phyloP scores from a whole-genome alignment of 2,113 vertebrate species.

The cattle (Bos taurus) region ARS-UCD2.0 NC_037354.1:7408001-7408500 shows the following conservation, averaged over 20 bases:
- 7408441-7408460: background rate
- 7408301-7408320: background rate
- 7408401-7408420: background rate
- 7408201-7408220: background rate
- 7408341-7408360: background rate
- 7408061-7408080: background rate
- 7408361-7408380: background rate
- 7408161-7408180: background rate
- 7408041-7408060: background rate
- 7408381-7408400: background rate
- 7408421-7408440: background rate
- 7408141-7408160: background rate
- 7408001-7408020: background rate
- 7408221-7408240: background rate
- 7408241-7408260: background rate
- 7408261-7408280: too few species aligned
- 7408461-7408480: background rate
- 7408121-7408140: background rate
- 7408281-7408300: background rate
- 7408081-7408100: background rate
- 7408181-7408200: background rate
- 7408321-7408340: background rate
- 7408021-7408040: background rate
- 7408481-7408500: background rate
- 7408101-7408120: background rate